These are phyloP conservation scores for Aviceda cuculoides DNA, from an alignment of 2,797 vertebrate species.

Conservation along the genomic window DNA sequence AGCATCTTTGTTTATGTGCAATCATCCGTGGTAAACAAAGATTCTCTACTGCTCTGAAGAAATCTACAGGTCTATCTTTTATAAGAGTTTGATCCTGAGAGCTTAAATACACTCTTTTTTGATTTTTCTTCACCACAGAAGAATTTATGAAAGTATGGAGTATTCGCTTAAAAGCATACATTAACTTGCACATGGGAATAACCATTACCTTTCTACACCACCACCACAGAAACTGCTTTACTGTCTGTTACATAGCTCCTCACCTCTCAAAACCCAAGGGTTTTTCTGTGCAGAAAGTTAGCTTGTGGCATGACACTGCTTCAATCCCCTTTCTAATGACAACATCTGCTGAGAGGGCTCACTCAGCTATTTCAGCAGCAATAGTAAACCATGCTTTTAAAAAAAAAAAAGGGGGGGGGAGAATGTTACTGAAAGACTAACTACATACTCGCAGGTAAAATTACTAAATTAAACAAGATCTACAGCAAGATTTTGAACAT, in stretches of 20 bases:
- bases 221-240: not conserved
- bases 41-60: not conserved
- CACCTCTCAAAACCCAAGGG: not conserved
- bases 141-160: not conserved
- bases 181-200: not conserved
- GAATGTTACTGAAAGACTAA: not conserved
- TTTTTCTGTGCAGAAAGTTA: not conserved
- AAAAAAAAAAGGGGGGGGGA: rapidly evolving
- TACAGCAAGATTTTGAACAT: not conserved
- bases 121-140: not conserved
- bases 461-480: constrained; percentile 13
- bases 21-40: not conserved
- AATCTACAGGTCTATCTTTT: not conserved
- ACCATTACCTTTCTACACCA: not conserved
- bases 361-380: not conserved
- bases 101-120: not conserved
- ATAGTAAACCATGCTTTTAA: not conserved
- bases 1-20: not conserved
- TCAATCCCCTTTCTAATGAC: not conserved
- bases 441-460: not conserved
- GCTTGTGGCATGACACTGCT: not conserved
- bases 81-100: not conserved
- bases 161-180: not conserved
- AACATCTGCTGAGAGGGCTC: not conserved
- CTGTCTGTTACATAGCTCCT: not conserved